These are phyloP conservation scores for Crax fasciolata DNA, from an alignment of 2,797 vertebrate species.

Conservation along the genomic window DNA sequence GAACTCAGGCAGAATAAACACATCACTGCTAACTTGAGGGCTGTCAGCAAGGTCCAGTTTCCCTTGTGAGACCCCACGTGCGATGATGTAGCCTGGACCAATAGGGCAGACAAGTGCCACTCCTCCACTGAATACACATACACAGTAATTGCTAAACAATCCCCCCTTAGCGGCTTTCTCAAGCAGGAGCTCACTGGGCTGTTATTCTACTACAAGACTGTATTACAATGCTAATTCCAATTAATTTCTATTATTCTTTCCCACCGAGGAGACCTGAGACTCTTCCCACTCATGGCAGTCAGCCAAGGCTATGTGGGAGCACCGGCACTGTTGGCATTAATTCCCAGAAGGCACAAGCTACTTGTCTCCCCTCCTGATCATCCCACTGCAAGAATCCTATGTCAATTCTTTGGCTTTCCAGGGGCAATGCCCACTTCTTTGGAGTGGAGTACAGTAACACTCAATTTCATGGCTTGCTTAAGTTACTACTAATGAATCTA, in stretches of 20 bases:
- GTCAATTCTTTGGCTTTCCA: neutral
- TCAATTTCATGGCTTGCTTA: no score
- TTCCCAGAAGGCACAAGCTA: neutral
- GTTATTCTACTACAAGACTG: neutral
- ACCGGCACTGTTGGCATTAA: neutral
- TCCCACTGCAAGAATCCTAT: neutral
- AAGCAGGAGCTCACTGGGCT: neutral
- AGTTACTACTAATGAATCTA: no score
- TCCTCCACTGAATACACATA: neutral
- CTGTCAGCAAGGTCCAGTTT: neutral
- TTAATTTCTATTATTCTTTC: neutral
- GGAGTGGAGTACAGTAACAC: no score
- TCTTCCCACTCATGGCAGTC: neutral
- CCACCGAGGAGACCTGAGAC: neutral
- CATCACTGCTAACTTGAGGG: neutral
- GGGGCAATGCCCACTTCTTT: no score
- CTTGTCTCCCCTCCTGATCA: neutral
- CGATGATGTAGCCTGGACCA: fast-evolving
- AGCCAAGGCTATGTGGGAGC: neutral
- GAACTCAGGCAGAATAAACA: neutral
- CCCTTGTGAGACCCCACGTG: fast-evolving
- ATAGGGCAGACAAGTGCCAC: neutral
- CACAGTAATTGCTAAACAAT: neutral
- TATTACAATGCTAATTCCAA: neutral
- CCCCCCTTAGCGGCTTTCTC: neutral